Percentiles rank a stretch among this genome's conserved stretches.
These are phyloP conservation scores for Argyrosomus japonicus DNA, from an alignment of 2,113 vertebrate genomes.

Conservation along the genomic window DNA sequence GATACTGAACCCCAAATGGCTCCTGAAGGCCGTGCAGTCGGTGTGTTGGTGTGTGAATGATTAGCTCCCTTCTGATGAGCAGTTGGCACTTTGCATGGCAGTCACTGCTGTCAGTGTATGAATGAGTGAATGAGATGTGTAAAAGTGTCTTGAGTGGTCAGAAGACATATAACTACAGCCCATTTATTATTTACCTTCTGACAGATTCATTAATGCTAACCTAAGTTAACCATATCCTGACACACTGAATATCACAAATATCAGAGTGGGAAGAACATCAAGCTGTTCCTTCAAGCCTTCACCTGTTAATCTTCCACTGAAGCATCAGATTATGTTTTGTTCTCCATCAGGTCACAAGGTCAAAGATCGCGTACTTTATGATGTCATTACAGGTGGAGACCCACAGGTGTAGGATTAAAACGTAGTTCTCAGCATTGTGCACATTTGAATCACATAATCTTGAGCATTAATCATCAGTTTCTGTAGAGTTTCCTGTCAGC, in stretches of 20 bases:
- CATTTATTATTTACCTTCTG: not conserved
- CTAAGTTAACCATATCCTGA: not conserved
- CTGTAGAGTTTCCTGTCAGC: not conserved
- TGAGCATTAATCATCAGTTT: slow-evolving; percentile 26
- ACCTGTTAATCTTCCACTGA: not conserved
- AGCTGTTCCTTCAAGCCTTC: not conserved
- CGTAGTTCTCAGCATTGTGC: not conserved
- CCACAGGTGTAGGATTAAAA: slow-evolving; percentile 8
- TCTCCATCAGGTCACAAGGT: not conserved
- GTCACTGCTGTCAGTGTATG: too few relatives aligned
- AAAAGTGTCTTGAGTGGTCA: too few relatives aligned
- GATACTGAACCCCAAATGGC: too few relatives aligned
- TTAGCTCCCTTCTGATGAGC: too few relatives aligned
- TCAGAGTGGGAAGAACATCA: not conserved
- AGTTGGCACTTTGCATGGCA: too few relatives aligned
- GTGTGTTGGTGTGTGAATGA: too few relatives aligned
- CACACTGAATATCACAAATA: not conserved
- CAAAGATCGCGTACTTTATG: slow-evolving; percentile 14
- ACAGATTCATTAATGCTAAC: not conserved
- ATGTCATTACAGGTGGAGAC: slow-evolving; percentile 1
- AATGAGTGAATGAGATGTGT: too few relatives aligned
- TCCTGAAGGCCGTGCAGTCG: too few relatives aligned
- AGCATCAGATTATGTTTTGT: not conserved
- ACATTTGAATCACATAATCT: slow-evolving; percentile 21
- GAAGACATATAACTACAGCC: too few relatives aligned